Evolutionary conservation across 1,140 invertebrate species (phyloP), one percentile per base, ranked within the genome.

Genomic region (Temnothorax nylanderi): DNA sequence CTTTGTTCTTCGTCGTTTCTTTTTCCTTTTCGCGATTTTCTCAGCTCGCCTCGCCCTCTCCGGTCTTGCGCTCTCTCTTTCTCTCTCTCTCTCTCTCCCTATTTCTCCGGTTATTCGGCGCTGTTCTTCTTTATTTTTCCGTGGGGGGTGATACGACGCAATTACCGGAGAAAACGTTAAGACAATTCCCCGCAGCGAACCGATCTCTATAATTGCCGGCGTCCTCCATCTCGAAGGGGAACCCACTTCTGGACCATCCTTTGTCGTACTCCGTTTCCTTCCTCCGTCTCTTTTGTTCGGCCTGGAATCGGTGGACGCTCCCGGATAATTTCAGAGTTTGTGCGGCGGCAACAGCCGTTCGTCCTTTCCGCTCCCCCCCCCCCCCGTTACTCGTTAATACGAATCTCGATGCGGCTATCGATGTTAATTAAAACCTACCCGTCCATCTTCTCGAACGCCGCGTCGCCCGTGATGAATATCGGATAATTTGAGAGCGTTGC

Each of bases 121-220:
- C 54, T 47, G 62, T 62, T 62, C n/a, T 58, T 81, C 54, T 58
- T 62, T 81, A 56, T 81, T 89, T 86, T 88, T 81, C 76, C 47
- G 54, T 41, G 65, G 47, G 47, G 51, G 69, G 56, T 74, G 65
- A 89, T 89, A 82, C 87, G 71, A 81, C 69, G 88, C 88, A 89
- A 89, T 89, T 89, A 89, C 87, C 71, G 84, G 76, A 21, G 82
- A 86, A 85, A 89, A 89, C 86, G 87, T 62, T 65, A 89, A 89
- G 88, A 87, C 87, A 69, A 71, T 89, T 89, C 56, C 69, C 69
- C 47, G 11, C 88, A 88, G n/a, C 44, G 67, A 21, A 8, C 69
- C 56, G 86, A 77, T 89, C 76, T 87, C 87, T 76, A 86, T 89
- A 89, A 89, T 89, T 89, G 85, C 69, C 62, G 44, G 65, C 69